Conservation (phyloP, 2,797 vertebrate species). For the Melanotaenia nigrans region DNA sequence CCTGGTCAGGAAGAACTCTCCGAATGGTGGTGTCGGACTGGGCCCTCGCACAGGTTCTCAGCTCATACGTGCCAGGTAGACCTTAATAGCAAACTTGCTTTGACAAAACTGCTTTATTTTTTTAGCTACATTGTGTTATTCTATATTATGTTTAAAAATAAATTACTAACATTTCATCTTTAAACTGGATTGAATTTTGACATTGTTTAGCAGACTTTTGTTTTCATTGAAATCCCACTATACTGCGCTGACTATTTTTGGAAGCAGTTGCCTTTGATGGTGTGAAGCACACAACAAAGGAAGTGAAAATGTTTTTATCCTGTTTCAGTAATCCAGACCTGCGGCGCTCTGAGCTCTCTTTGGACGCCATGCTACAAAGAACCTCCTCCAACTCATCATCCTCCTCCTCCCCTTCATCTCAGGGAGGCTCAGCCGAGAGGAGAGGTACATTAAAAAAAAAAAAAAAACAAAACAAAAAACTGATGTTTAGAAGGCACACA, state of each 20-base stretch:
- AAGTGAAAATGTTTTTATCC: background rate
- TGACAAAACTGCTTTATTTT: background rate
- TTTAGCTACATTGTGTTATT: background rate
- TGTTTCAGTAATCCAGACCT: constrained; percentile 90
- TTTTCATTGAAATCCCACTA: background rate
- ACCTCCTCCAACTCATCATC: constrained; percentile 95
- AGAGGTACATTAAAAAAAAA: constrained; percentile 72
- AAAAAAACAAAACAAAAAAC: too few relatives aligned
- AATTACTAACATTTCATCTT: background rate
- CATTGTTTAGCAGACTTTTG: background rate
- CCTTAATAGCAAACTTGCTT: background rate
- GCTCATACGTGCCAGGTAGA: constrained; percentile 90
- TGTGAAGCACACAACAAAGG: background rate
- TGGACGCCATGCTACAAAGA: constrained; percentile 91
- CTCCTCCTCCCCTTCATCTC: constrained; percentile 95
- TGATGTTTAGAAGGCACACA: too few relatives aligned
- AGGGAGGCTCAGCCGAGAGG: constrained; percentile 90
- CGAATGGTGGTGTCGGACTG: constrained; percentile 88
- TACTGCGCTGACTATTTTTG: background rate
- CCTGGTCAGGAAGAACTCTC: constrained; percentile 93
- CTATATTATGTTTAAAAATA: background rate
- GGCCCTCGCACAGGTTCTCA: constrained; percentile 88
- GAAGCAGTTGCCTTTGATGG: background rate
- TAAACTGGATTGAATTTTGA: background rate
- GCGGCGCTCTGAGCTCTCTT: constrained; percentile 87